These are phyloP conservation scores for Tinamus guttatus DNA, from an alignment of 2,113 vertebrate species.

Conservation along the genomic window DNA sequence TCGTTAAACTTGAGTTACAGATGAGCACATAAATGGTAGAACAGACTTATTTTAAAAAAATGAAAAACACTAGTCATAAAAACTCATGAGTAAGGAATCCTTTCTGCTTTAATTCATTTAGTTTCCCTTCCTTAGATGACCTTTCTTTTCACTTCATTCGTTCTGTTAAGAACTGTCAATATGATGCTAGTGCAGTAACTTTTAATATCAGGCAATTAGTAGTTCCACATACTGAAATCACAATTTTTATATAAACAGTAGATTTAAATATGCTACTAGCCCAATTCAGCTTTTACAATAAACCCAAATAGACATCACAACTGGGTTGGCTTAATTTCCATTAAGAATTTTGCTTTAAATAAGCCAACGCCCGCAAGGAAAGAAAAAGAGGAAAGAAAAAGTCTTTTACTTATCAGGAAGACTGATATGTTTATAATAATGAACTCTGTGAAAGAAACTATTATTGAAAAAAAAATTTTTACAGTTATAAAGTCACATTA, in stretches of 20 bases:
- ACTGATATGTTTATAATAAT: fast-evolving
- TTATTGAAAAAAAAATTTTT: background rate
- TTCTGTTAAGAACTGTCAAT: background rate
- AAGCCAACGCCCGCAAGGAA: background rate
- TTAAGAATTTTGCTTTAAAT: background rate
- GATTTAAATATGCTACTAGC: background rate
- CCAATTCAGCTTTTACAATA: background rate
- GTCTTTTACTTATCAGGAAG: background rate
- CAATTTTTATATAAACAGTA: background rate
- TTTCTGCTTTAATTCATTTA: background rate
- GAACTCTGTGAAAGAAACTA: background rate
- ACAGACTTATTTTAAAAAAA: background rate
- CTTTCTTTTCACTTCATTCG: background rate
- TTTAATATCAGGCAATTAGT: background rate
- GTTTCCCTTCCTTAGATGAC: background rate
- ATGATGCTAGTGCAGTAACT: background rate
- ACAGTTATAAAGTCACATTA: background rate
- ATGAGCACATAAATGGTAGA: background rate
- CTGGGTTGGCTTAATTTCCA: background rate
- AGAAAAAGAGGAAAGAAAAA: background rate
- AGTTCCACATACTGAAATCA: background rate
- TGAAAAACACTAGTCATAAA: background rate
- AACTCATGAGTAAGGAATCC: background rate
- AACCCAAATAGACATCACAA: background rate
- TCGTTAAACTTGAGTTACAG: background rate